Percentiles rank a stretch among this genome's conserved stretches.
Evolutionary conservation across 2,888 invertebrate species (phyloP).

Genomic region (Netelia inedita): DNA sequence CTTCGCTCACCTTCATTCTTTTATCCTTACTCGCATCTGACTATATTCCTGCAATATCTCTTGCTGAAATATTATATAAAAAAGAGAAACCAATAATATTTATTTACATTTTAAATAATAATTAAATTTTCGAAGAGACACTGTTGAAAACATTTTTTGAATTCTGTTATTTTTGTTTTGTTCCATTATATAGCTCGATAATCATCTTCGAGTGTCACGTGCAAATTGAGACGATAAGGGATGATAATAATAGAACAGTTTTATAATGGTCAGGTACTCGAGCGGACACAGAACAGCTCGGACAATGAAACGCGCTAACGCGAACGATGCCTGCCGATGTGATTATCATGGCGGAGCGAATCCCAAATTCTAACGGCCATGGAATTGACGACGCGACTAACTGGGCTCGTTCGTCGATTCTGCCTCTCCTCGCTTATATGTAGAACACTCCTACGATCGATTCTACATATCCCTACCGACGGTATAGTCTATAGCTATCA

Average conservation of each 20-base stretch:
- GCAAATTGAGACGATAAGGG: background rate
- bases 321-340: constrained; percentile 60
- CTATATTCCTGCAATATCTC: background rate
- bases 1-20: background rate
- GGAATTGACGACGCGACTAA: constrained; percentile 54
- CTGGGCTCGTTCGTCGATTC: constrained; percentile 57
- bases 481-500: constrained; percentile 24
- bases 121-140: too few species aligned
- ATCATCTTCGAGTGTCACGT: background rate
- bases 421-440: constrained; percentile 33
- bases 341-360: constrained; percentile 61
- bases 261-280: background rate
- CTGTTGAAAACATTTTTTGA: too few species aligned
- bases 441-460: constrained; percentile 39
- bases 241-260: background rate
- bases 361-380: constrained; percentile 45
- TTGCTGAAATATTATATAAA: too few species aligned
- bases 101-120: too few species aligned
- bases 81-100: too few species aligned
- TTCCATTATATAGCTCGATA: background rate
- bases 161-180: background rate
- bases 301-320: constrained; percentile 6
- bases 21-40: background rate
- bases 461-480: constrained; percentile 23
- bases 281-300: background rate